A percentile compares a stretch with the other conserved stretches of the same genome.
phyloP scores from a whole-genome alignment of 2,797 vertebrate species.

The Cirrhinus mrigala region DNA sequence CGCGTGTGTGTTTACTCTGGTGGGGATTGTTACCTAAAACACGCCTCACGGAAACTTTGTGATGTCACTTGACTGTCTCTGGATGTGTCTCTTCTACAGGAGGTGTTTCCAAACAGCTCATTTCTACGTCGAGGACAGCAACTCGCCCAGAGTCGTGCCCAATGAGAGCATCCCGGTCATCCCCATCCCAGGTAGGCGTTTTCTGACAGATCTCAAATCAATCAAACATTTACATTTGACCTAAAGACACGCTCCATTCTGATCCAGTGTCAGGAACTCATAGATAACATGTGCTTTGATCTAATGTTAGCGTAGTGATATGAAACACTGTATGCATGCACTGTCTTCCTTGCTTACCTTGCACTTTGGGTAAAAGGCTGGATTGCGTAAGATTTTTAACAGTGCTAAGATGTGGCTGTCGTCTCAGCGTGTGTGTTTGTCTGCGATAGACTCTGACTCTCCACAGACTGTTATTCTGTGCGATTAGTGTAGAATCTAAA shows the following conservation, averaged over 20 bases:
- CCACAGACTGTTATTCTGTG: slow-evolving; percentile 41
- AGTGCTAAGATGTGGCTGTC: slow-evolving; percentile 1
- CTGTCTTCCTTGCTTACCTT: background rate
- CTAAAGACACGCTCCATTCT: background rate
- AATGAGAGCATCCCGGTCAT: slow-evolving; percentile 90
- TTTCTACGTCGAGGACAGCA: slow-evolving; percentile 95
- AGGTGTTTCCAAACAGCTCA: slow-evolving; percentile 97
- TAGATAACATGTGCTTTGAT: slow-evolving; percentile 1
- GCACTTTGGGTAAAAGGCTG: background rate
- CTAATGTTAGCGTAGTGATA: background rate
- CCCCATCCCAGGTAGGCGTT: slow-evolving; percentile 89
- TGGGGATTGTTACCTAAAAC: slow-evolving; percentile 51
- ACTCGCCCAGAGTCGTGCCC: slow-evolving; percentile 88
- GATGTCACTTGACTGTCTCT: background rate
- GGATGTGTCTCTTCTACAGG: slow-evolving; percentile 72
- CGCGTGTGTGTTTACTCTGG: slow-evolving; percentile 60
- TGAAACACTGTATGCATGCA: background rate
- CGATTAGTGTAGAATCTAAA: slow-evolving; percentile 58
- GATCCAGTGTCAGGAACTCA: background rate
- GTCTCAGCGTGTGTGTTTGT: slow-evolving; percentile 7
- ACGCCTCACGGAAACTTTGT: slow-evolving; percentile 25
- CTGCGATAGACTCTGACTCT: slow-evolving; percentile 29
- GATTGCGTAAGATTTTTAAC: background rate
- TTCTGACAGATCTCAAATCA: slow-evolving; percentile 22
- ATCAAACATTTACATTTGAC: background rate